Evolutionary conservation across 1,140 invertebrate genomes (phyloP), one percentile per base, ranked within the genome.

Genomic region (Bombus pyrosoma): DNA sequence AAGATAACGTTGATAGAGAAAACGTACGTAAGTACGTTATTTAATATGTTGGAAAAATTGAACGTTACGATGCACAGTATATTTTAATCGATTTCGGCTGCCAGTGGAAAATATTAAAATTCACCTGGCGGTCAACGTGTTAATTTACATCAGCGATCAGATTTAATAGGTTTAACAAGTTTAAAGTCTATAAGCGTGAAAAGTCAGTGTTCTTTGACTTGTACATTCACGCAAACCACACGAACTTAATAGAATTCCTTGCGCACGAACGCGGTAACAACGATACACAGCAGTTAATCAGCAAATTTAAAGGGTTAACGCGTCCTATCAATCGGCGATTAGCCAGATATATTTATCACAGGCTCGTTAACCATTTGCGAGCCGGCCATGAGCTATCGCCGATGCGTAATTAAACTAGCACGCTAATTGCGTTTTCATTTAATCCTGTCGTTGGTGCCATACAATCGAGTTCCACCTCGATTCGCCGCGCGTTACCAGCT

Each of bases 371-470:
- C 77, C 75, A 59, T 78, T 83, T 71, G 74, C 47, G 43, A 59
- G 39, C 41, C 76, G 43, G 28, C 59, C 77, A 59, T 77, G 77
- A 75, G 59, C 75, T 75, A 88, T 88, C 86, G 73, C 75, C 80
- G 64, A 86, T 82, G 74, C 76, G 81, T 81, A 77, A 84, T 90
- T 89, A 89, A 90, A 89, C 77, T 79, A 89, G 76, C 64, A 81
- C 66, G 59, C 64, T 90, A 90, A 90, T 90, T 89, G 85, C 87
- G 78, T 76, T 89, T 89, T 86, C 87, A 83, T 89, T 90, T 90
- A 89, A 89, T 90, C 84, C 72, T 75, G 37, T 86, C 79, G 81
- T 89, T 62, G 59, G 62, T 77, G n/a, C 57, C 76, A 62, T 32
- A 39, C 83, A 66, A 88, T 89, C 83, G 80, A 62, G 75, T 81